A percentile compares a stretch with the other conserved stretches of the same genome.
These are phyloP conservation scores for Tauraco erythrolophus DNA, from an alignment of 2,113 vertebrate genomes.

Conservation along the genomic window DNA sequence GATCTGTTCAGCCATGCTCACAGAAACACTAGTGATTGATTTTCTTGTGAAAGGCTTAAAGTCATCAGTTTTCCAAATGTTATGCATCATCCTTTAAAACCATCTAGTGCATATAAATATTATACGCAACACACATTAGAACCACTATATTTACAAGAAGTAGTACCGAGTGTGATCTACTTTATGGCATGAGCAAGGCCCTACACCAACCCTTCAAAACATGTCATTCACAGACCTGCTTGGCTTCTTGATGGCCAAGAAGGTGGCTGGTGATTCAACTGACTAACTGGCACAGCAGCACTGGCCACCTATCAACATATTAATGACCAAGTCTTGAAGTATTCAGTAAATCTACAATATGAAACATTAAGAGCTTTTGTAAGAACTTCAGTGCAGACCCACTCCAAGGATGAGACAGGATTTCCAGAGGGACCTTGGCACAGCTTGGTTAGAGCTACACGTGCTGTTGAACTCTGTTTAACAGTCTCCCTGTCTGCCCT, in stretches of 20 bases:
- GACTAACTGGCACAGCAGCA: not conserved
- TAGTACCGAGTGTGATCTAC: not conserved
- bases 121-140: not conserved
- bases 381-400: not conserved
- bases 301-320: not conserved
- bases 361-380: not conserved
- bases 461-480: not conserved
- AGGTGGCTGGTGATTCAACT: not conserved
- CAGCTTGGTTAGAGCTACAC: not conserved
- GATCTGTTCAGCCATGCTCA: not conserved
- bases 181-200: not conserved
- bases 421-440: not conserved
- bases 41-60: not conserved
- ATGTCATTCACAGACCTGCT: not conserved
- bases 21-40: not conserved
- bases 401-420: not conserved
- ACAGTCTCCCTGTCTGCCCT: not conserved
- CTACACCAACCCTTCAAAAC: not conserved
- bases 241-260: not conserved
- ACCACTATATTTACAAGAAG: not conserved
- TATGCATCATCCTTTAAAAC: not conserved
- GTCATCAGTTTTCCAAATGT: not conserved
- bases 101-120: not conserved
- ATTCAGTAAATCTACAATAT: not conserved
- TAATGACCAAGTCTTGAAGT: not conserved